Percentiles rank a stretch among this genome's conserved stretches.
Evolutionary conservation across 30 jellyfish, hydroid and myxozoan species (phyloP).

Genomic region (Pelagia noctiluca): DNA sequence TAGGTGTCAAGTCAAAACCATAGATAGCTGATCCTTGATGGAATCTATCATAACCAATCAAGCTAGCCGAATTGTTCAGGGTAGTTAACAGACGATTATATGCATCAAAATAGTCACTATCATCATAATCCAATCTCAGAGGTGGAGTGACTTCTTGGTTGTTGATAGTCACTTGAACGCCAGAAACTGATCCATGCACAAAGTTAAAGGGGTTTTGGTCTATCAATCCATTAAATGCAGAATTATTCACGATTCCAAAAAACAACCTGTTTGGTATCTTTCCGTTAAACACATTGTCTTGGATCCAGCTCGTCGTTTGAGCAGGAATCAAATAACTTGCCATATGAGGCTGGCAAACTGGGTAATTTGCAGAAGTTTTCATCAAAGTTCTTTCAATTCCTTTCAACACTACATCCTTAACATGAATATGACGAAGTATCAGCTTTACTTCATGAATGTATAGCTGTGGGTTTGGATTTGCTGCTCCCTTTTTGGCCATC

Average conservation of each 20-base stretch:
- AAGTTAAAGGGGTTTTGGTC: conserved; percentile 40
- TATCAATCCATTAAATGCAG: conserved; percentile 21
- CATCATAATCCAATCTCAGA: conserved; percentile 5
- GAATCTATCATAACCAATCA: neutral
- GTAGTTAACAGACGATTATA: conserved; percentile 19
- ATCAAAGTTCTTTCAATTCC: no score
- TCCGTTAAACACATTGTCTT: conserved; percentile 32
- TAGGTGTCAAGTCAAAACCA: conserved; percentile 34
- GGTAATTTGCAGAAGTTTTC: no score
- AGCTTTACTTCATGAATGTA: no score
- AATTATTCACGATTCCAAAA: conserved; percentile 30
- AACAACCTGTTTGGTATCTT: conserved; percentile 38
- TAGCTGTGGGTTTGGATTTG: no score
- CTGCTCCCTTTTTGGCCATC: no score
- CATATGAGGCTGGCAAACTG: no score
- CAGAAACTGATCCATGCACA: neutral
- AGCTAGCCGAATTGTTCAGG: neutral
- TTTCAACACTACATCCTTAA: no score
- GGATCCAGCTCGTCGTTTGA: neutral
- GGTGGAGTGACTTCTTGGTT: conserved; percentile 20
- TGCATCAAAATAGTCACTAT: conserved; percentile 5
- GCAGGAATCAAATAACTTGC: neutral
- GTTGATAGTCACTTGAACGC: conserved; percentile 15
- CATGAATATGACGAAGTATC: no score
- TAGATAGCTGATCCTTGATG: conserved; percentile 35